Base-by-base conservation (phyloP, 2,888 invertebrate species). In the Gasteruption jaculator region DNA sequence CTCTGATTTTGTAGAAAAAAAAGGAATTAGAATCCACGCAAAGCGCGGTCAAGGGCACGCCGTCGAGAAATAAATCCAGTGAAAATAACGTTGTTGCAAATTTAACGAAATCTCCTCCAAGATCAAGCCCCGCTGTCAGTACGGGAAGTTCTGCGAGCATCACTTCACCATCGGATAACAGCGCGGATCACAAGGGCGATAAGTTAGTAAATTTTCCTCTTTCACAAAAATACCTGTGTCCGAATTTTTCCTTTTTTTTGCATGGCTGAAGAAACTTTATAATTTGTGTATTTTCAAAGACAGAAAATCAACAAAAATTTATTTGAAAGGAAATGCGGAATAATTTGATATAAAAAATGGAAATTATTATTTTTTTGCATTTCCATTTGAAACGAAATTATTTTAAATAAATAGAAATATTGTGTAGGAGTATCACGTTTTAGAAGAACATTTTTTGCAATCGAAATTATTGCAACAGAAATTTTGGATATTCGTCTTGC, bases 121-220 rank as follows among this genome's bases (percentile, higher is more conserved):
- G 60, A 43, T 54, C 60, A 3, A 69, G 65, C 56, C 65, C 67
- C 29, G 59, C 63, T 15, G 64, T 68, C 22, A 67, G 68, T 40
- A 65, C 65, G 10, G 62, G 62, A 38, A 68, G 67, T 41, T 67
- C 68, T 20, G 60, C 63, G n/a, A 64, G 64, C 46, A 58, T 66
- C 12, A 67, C 68, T 8, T 68, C 68, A 38, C 67, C 68, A 26
- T 68, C 65, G 35, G 68, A 68, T 29, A 68, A 60, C 43, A 67
- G 63, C 45, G 49, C 52, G 6, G 68, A 70, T 45, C 63, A 64
- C 26, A 63, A 61, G 41, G 63, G 64, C 44, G 66, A 71, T 51
- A 71, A 71, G 71, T 70, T 36, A 49, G 61, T 49, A 18, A 5
- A 3, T 1, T 30, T 26, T n/a, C n/a, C n/a, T n/a, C n/a, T n/a